Evolutionary conservation across 2,797 vertebrate genomes (phyloP).

Genomic region (Pogonophryne albipinna): DNA sequence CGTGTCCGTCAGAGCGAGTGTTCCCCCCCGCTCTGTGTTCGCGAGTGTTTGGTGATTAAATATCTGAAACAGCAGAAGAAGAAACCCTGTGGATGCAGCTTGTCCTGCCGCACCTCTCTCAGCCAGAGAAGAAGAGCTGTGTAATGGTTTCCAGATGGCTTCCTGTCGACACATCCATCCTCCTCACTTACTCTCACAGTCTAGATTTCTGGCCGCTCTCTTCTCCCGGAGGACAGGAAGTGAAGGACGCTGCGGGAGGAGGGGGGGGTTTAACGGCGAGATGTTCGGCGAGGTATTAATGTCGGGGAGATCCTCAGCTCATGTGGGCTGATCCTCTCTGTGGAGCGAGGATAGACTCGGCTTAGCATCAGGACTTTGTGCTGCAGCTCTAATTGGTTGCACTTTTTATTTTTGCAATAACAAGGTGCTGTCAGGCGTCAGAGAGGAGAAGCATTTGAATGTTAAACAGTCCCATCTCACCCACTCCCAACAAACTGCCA

Average conservation of each 20-base stretch:
- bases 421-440: slow-evolving; percentile 49
- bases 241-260: slow-evolving; percentile 60
- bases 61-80: neutral
- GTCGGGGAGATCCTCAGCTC: slow-evolving; percentile 56
- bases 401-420: slow-evolving; percentile 59
- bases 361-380: slow-evolving; percentile 47
- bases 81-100: slow-evolving; percentile 26
- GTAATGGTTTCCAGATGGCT: slow-evolving; percentile 77
- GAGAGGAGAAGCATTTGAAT: neutral
- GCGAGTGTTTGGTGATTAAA: neutral
- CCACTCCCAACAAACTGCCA: too few species aligned
- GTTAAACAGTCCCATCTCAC: too few species aligned
- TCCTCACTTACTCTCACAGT: slow-evolving; percentile 51
- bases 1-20: too few species aligned
- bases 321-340: slow-evolving; percentile 63
- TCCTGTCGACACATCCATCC: slow-evolving; percentile 65
- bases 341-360: slow-evolving; percentile 35
- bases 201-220: slow-evolving; percentile 36
- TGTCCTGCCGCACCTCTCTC: slow-evolving; percentile 54
- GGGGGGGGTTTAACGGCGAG: slow-evolving; percentile 44
- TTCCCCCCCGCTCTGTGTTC: too few species aligned
- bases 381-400: slow-evolving; percentile 65
- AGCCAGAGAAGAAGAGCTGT: slow-evolving; percentile 66
- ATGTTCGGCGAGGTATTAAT: slow-evolving; percentile 54
- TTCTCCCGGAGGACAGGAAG: slow-evolving; percentile 50